Percentiles rank a stretch among this genome's conserved stretches.
Evolutionary conservation across 1,140 invertebrate species (phyloP).

Genomic region (Scylla paramamosain): DNA sequence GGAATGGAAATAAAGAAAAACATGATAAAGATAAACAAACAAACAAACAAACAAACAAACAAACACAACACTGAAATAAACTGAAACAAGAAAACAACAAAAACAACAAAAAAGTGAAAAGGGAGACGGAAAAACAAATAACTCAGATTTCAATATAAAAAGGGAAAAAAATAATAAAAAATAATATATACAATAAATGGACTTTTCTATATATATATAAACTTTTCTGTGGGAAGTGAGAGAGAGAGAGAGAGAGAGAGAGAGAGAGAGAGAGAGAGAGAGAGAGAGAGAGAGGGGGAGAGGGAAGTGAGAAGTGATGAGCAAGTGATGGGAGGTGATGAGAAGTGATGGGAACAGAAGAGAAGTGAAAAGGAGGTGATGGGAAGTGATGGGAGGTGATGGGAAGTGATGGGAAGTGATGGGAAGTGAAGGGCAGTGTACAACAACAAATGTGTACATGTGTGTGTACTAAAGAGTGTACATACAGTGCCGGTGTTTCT

Average conservation of each 20-base stretch:
- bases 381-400: no score
- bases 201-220: no score
- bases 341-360: not conserved
- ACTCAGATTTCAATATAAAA: no score
- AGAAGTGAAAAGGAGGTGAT: not conserved
- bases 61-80: not conserved
- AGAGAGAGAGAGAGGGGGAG: no score
- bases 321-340: not conserved
- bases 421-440: not conserved
- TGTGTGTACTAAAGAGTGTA: no score
- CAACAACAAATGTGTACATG: no score
- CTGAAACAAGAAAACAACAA: not conserved
- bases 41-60: not conserved
- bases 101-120: not conserved
- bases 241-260: not conserved
- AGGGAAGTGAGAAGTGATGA: no score
- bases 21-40: not conserved
- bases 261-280: no score
- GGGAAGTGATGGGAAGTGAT: not conserved
- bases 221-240: not conserved
- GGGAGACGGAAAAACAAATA: no score
- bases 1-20: not conserved
- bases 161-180: no score
- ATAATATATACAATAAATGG: no score
- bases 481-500: no score